These are phyloP conservation scores for Cheilosia urbana DNA, from an alignment of 2,888 invertebrate genomes.

Conservation along the genomic window DNA sequence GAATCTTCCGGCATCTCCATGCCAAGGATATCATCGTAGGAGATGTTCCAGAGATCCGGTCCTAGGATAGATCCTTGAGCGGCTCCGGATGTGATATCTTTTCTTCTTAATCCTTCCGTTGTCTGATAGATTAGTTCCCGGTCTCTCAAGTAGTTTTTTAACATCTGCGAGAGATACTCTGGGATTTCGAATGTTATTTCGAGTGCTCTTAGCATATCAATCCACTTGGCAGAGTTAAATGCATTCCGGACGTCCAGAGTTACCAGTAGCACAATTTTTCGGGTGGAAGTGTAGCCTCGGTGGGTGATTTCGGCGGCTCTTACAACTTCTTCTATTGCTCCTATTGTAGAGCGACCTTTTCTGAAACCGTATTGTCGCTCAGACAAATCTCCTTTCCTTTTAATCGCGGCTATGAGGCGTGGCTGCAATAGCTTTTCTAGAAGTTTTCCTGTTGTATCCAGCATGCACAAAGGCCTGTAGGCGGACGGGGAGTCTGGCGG, in stretches of 20 bases:
- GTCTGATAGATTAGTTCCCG: neutral
- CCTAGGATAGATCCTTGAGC: neutral
- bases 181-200: neutral
- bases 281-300: neutral
- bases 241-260: slow-evolving; percentile 4
- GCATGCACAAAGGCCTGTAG: too few species aligned
- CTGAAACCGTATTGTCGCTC: slow-evolving; percentile 1
- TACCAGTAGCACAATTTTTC: neutral
- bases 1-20: neutral
- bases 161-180: neutral
- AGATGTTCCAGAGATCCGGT: too few species aligned
- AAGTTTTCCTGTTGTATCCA: slow-evolving; percentile 5
- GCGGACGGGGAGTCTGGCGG: too few species aligned
- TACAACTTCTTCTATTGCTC: neutral
- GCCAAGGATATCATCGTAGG: too few species aligned
- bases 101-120: neutral
- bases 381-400: slow-evolving; percentile 2
- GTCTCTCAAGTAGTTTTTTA: slow-evolving; percentile 3
- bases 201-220: neutral
- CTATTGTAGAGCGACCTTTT: neutral
- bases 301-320: neutral
- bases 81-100: neutral
- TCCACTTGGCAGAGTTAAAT: slow-evolving; percentile 10
- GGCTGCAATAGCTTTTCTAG: neutral
- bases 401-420: neutral